Conservation (phyloP, 1,140 invertebrate species). For the Drosophila bocqueti region DNA sequence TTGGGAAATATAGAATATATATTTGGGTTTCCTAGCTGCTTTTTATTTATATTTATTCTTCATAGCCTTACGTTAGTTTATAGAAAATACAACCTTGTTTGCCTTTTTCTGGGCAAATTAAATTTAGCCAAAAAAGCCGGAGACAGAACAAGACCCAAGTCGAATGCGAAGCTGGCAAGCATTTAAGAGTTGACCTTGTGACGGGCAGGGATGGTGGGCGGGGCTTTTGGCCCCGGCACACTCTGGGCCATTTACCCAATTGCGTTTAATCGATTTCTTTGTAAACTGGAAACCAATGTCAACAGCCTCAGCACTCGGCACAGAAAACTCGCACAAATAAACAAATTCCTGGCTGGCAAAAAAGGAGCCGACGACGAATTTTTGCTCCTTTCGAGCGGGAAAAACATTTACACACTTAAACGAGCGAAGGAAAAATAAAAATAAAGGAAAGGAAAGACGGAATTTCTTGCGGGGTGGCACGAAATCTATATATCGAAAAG, state of each 20-base stretch:
- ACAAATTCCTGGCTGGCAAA: constrained; percentile 49
- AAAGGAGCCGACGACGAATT: constrained; percentile 45
- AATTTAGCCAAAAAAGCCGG: constrained; percentile 40
- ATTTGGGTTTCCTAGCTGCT: neutral
- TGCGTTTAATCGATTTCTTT: constrained; percentile 71
- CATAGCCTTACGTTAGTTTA: neutral
- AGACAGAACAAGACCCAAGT: constrained; percentile 19
- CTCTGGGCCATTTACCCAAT: constrained; percentile 65
- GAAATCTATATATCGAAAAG: constrained; percentile 55
- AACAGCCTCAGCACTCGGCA: constrained; percentile 47
- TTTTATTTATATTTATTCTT: constrained; percentile 24
- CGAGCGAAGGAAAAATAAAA: constrained; percentile 40
- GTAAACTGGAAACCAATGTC: constrained; percentile 70
- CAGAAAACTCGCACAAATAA: constrained; percentile 27
- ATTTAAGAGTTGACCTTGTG: constrained; percentile 65
- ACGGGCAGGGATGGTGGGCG: constrained; percentile 17
- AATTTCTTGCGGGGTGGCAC: constrained; percentile 48
- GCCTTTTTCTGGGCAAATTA: constrained; percentile 18
- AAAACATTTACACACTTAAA: constrained; percentile 66
- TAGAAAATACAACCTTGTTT: constrained; percentile 10
- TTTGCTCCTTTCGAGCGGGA: constrained; percentile 50
- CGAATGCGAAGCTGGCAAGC: constrained; percentile 34
- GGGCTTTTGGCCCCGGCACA: constrained; percentile 27
- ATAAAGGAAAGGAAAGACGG: neutral
- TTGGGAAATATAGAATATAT: constrained; percentile 19